Evolutionary conservation across 2,888 invertebrate genomes (phyloP).

Genomic region (Tipula confusa): DNA sequence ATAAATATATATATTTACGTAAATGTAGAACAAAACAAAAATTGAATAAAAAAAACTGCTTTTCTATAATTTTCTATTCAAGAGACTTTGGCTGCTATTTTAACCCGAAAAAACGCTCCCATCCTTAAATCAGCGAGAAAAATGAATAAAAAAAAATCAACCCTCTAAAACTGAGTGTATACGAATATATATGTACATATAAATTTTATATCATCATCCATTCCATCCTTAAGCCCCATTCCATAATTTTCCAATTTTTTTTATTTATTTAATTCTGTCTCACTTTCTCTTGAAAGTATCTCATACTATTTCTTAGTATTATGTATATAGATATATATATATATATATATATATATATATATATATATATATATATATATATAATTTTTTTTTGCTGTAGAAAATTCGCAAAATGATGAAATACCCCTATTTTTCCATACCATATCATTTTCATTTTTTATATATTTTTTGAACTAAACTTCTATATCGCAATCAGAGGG

Average conservation of each 20-base stretch:
- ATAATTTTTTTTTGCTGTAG: not conserved
- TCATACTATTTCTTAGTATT: conserved; percentile 27
- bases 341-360: no score
- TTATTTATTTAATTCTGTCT: conserved; percentile 27
- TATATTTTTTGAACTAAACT: conserved; percentile 28
- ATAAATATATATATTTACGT: not conserved
- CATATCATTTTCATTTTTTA: not conserved
- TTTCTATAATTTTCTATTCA: conserved; percentile 31
- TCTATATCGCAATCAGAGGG: not conserved
- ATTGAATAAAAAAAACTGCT: conserved; percentile 29
- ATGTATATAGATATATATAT: no score
- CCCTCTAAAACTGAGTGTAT: not conserved
- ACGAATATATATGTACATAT: conserved; percentile 5
- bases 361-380: no score
- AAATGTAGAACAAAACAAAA: conserved; percentile 26
- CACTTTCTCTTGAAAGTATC: conserved; percentile 27
- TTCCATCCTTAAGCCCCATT: not conserved
- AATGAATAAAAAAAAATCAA: conserved; percentile 15
- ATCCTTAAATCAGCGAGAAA: not conserved
- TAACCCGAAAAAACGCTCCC: conserved; percentile 31
- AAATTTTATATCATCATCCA: conserved; percentile 29
- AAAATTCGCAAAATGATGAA: conserved; percentile 28
- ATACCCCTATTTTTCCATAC: conserved; percentile 27
- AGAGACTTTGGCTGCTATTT: conserved; percentile 33
- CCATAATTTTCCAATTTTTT: conserved; percentile 6